These are phyloP conservation scores for Channa maculata DNA, from an alignment of 2,113 vertebrate species.

Conservation along the genomic window DNA sequence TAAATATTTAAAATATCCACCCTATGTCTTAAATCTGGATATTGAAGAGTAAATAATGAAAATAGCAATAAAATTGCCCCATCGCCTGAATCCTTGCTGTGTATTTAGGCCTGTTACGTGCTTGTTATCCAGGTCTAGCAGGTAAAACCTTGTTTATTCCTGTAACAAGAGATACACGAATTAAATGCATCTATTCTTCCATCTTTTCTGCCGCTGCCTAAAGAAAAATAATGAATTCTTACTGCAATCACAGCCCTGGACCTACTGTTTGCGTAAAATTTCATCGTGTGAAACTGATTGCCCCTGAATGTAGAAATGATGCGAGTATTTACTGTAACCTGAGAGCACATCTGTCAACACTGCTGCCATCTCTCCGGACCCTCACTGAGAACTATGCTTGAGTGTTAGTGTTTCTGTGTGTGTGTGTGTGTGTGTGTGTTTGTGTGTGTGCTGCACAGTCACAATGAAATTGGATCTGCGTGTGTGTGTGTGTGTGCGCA, in stretches of 20 bases:
- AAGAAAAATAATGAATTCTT: background rate
- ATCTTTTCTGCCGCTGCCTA: background rate
- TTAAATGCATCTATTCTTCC: background rate
- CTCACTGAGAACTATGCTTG: background rate
- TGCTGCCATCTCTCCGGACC: conserved; percentile 45
- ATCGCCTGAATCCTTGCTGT: too few relatives aligned
- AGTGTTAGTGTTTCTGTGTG: background rate
- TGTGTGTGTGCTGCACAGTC: conserved; percentile 7
- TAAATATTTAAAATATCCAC: background rate
- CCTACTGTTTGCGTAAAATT: background rate
- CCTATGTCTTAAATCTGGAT: background rate
- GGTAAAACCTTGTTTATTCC: background rate
- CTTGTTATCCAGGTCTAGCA: background rate
- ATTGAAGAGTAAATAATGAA: too few relatives aligned
- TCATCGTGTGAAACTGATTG: background rate
- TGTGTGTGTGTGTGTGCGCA: conserved; percentile 22
- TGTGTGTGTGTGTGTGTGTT: conserved; percentile 8
- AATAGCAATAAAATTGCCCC: too few relatives aligned
- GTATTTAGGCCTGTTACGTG: background rate
- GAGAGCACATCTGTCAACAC: conserved; percentile 35
- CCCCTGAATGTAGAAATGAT: background rate
- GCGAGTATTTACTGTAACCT: conserved; percentile 51
- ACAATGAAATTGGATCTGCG: conserved; percentile 49
- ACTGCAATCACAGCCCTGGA: background rate
- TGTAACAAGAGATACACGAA: background rate